These are phyloP conservation scores for Brachypalpus laphriformis DNA, from an alignment of 2,888 invertebrate species.

Conservation along the genomic window DNA sequence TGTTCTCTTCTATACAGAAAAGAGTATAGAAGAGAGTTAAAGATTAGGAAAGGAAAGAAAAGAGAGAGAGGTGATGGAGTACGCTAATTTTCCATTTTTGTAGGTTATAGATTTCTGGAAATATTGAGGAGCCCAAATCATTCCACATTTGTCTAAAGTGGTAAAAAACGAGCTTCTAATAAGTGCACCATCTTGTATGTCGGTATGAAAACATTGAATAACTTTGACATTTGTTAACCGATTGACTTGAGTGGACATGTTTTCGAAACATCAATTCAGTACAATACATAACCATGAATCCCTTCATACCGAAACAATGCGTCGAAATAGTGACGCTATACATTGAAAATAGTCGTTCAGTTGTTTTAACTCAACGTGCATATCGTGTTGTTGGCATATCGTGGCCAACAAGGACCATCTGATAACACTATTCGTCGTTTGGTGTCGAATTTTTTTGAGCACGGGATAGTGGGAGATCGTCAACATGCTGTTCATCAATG, in stretches of 20 bases:
- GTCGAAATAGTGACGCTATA: too few relatives aligned
- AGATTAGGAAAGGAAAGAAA: too few relatives aligned
- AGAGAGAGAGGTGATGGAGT: too few relatives aligned
- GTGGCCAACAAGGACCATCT: not conserved
- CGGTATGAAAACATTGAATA: not conserved
- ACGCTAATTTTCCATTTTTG: too few relatives aligned
- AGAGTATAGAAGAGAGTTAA: too few relatives aligned
- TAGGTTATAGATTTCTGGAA: too few relatives aligned
- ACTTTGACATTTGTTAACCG: not conserved
- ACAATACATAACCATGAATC: too few relatives aligned
- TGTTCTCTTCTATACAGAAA: too few relatives aligned
- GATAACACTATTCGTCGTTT: not conserved
- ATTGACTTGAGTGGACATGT: not conserved
- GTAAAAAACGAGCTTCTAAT: too few relatives aligned
- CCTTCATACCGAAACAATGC: not conserved
- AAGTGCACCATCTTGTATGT: too few relatives aligned
- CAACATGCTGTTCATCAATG: constrained; percentile 47
- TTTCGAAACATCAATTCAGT: not conserved
- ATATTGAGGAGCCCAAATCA: too few relatives aligned
- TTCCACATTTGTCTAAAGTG: too few relatives aligned
- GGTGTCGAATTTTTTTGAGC: constrained; percentile 1
- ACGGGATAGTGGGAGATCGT: constrained; percentile 50
- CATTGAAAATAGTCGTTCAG: not conserved
- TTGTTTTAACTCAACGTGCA: not conserved
- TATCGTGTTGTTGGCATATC: not conserved